phyloP scores from a whole-genome alignment of 2,113 vertebrate genomes.

The Hemiscyllium ocellatum region DNA sequence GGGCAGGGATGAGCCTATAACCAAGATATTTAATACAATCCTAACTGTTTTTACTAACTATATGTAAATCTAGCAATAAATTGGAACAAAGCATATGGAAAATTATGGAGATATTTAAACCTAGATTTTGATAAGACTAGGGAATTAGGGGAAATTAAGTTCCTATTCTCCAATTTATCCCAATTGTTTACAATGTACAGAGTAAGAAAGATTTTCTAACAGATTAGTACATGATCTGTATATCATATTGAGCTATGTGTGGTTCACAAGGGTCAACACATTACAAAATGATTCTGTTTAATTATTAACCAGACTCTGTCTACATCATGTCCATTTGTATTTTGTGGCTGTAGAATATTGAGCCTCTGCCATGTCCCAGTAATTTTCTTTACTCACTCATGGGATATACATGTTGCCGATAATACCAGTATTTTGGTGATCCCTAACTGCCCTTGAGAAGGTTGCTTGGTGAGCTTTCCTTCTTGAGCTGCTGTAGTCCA shows the following conservation, averaged over 20 bases:
- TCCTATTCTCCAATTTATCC: neutral
- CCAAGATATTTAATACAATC: neutral
- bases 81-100: neutral
- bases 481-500: neutral
- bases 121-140: neutral
- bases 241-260: conserved; percentile 50
- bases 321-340: conserved; percentile 40
- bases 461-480: neutral
- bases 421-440: neutral
- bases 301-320: conserved; percentile 55
- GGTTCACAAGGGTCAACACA: conserved; percentile 49
- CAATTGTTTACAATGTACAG: rapidly evolving
- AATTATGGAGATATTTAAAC: neutral
- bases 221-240: conserved; percentile 32
- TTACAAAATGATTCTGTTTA: conserved; percentile 59
- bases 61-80: neutral
- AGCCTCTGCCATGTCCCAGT: neutral
- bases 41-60: neutral
- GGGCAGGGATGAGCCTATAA: neutral
- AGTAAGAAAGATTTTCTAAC: conserved; percentile 34
- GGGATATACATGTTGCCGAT: neutral
- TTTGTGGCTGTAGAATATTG: neutral
- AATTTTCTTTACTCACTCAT: neutral
- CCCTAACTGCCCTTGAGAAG: neutral
- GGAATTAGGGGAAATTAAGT: neutral